phyloP scores from a whole-genome alignment of 2,113 vertebrate genomes.

The cat (Felis catus) region DNA sequence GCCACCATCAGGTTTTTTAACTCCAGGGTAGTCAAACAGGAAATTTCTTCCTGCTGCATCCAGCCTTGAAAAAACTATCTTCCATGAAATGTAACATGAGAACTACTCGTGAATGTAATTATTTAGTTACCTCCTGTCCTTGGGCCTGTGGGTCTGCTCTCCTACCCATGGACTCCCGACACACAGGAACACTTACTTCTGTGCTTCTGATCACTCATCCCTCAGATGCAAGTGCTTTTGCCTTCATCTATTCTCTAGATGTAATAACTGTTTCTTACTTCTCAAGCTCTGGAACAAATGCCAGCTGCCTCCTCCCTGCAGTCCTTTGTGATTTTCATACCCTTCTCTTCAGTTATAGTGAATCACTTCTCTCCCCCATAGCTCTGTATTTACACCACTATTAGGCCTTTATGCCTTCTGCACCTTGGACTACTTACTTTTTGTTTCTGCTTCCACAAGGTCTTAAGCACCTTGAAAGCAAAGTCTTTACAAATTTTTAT shows the following conservation, averaged over 20 bases:
- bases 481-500: background rate
- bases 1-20: background rate
- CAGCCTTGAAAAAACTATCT: background rate
- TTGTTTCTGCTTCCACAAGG: background rate
- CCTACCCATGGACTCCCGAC: background rate
- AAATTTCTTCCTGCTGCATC: background rate
- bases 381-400: background rate
- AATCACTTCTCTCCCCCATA: background rate
- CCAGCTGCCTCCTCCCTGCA: background rate
- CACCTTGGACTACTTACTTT: background rate
- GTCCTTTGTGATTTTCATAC: background rate
- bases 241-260: background rate
- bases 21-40: background rate
- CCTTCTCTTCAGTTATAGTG: background rate
- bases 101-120: background rate
- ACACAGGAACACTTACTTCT: no score
- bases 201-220: background rate
- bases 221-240: background rate
- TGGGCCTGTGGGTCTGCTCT: background rate
- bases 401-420: background rate
- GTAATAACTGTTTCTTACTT: background rate
- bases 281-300: background rate
- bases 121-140: background rate
- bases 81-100: background rate
- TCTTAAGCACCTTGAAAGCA: background rate